These are phyloP conservation scores for Morpho achilles DNA, from an alignment of 2,888 invertebrate species.

Conservation along the genomic window DNA sequence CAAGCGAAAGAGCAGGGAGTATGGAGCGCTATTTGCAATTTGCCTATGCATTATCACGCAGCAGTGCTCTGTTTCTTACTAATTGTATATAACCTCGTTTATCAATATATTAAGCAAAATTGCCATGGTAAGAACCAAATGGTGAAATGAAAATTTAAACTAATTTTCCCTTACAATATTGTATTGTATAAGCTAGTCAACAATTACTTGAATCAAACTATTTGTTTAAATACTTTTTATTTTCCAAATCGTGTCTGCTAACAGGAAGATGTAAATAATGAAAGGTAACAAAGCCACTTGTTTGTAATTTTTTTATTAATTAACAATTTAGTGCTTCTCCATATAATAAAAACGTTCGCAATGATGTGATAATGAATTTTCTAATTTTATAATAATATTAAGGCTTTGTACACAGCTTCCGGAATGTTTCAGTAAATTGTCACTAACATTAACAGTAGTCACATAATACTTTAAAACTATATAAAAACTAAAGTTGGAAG, in stretches of 20 bases:
- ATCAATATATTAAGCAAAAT: conserved; percentile 72
- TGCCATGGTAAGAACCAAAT: conserved; percentile 41
- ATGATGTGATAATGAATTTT: conserved; percentile 64
- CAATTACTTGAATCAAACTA: conserved; percentile 26
- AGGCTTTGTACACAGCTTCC: conserved; percentile 78
- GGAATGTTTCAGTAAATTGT: conserved; percentile 76
- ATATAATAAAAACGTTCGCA: conserved; percentile 53
- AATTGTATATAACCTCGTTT: conserved; percentile 74
- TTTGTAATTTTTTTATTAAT: conserved; percentile 47
- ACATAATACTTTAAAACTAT: conserved; percentile 10
- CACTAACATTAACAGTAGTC: conserved; percentile 67
- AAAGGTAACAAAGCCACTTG: conserved; percentile 41
- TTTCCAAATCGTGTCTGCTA: conserved; percentile 8
- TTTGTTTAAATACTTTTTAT: conserved; percentile 14
- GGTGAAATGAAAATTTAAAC: conserved; percentile 32
- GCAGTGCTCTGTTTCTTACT: conserved; percentile 71
- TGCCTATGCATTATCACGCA: conserved; percentile 76
- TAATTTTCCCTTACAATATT: conserved; percentile 14
- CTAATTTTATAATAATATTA: conserved; percentile 48
- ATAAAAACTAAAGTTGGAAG: conserved; percentile 29
- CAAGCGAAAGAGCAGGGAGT: conserved; percentile 50
- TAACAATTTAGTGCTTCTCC: conserved; percentile 69
- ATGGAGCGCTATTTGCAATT: conserved; percentile 60
- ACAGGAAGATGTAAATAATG: conserved; percentile 59
- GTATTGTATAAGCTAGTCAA: conserved; percentile 58